Percentiles rank a stretch among this genome's conserved stretches.
These are phyloP conservation scores for Hemistola chrysoprasaria DNA, from an alignment of 2,888 invertebrate species.

Conservation along the genomic window DNA sequence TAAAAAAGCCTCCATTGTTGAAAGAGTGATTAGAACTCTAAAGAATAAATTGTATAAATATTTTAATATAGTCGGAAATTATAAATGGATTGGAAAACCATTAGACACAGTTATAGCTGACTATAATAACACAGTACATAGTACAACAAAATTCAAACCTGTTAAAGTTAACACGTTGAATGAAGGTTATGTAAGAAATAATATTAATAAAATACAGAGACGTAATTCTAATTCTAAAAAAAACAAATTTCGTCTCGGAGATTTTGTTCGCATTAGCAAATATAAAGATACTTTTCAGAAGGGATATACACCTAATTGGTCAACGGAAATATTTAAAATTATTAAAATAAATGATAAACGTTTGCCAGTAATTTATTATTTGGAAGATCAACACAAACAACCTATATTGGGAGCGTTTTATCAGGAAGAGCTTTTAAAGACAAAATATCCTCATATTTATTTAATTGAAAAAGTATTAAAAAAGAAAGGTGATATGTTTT, in stretches of 20 bases:
- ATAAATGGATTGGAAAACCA: not conserved
- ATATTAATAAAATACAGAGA: not conserved
- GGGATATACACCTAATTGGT: constrained; percentile 39
- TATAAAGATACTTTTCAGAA: constrained; percentile 28
- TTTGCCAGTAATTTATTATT: no score
- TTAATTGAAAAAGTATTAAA: constrained; percentile 29
- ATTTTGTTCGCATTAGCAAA: constrained; percentile 17
- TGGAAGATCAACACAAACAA: constrained; percentile 4
- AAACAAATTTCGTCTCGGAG: constrained; percentile 1
- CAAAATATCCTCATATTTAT: constrained; percentile 34
- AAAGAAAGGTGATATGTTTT: constrained; percentile 2
- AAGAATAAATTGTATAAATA: not conserved
- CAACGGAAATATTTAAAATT: constrained; percentile 10
- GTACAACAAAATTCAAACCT: not conserved
- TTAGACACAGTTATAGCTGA: not conserved
- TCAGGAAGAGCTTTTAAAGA: constrained; percentile 25
- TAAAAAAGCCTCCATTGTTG: constrained; percentile 20
- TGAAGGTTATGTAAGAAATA: not conserved
- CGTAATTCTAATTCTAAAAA: not conserved
- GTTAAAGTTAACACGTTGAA: constrained; percentile 2
- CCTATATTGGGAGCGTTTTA: constrained; percentile 11
- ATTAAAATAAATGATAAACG: constrained; percentile 1
- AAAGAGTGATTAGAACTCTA: constrained; percentile 12
- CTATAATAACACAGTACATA: constrained; percentile 3
- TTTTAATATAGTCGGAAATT: not conserved